Conservation (phyloP, 2,888 invertebrate species). For the Macaria notata region DNA sequence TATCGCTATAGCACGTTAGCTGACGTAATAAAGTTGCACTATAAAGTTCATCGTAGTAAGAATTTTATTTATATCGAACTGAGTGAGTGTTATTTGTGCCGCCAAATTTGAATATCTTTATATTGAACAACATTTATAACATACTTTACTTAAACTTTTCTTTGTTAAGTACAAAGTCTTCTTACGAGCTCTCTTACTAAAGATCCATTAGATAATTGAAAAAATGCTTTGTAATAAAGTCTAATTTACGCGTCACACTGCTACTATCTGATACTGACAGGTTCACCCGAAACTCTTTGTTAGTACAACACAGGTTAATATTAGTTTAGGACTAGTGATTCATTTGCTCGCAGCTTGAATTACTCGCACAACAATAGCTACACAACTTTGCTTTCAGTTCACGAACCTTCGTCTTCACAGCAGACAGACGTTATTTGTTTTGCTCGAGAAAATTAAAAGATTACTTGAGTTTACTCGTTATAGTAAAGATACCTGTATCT, state of each 20-base stretch:
- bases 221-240: constrained; percentile 64
- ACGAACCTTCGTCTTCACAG: constrained; percentile 28
- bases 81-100: constrained; percentile 42
- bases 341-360: constrained; percentile 57
- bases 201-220: constrained; percentile 78
- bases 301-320: constrained; percentile 64
- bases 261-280: constrained; percentile 48
- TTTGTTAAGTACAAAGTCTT: constrained; percentile 75
- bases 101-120: constrained; percentile 42
- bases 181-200: constrained; percentile 63
- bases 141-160: constrained; percentile 58
- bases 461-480: constrained; percentile 18
- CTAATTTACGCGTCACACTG: constrained; percentile 36
- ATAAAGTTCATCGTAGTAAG: constrained; percentile 39
- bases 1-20: too few relatives aligned
- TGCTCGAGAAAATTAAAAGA: neutral
- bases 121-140: constrained; percentile 57
- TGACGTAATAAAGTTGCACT: constrained; percentile 37
- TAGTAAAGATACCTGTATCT: constrained; percentile 20
- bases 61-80: constrained; percentile 36
- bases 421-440: constrained; percentile 23
- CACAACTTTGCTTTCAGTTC: constrained; percentile 42
- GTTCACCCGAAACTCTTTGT: constrained; percentile 56
- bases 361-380: constrained; percentile 44
- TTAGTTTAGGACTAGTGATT: constrained; percentile 74